phyloP scores from a whole-genome alignment of 2,797 vertebrate genomes.

The Varecia variegata region DNA sequence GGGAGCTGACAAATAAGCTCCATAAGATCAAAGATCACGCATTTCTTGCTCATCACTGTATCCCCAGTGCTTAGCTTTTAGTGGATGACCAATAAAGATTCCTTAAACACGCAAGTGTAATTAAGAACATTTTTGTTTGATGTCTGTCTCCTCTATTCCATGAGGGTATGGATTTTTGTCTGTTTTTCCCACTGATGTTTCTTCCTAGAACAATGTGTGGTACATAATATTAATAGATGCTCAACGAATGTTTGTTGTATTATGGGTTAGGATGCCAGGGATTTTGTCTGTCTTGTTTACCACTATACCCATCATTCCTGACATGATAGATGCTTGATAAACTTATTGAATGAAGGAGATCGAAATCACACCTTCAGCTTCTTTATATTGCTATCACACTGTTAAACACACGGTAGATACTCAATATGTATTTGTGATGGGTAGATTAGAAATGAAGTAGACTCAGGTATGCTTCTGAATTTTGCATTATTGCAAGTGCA shows the following conservation, averaged over 20 bases:
- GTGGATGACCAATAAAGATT: not conserved
- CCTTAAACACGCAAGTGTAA: not conserved
- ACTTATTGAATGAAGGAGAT: not conserved
- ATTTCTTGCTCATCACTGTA: not conserved
- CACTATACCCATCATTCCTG: not conserved
- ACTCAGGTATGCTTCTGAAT: not conserved
- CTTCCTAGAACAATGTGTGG: not conserved
- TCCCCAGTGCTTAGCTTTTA: not conserved
- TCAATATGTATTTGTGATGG: constrained; percentile 14
- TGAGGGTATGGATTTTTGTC: not conserved
- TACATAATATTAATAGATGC: not conserved
- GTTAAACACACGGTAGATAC: not conserved
- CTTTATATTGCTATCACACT: not conserved
- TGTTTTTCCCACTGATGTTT: not conserved
- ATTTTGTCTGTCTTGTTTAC: constrained; percentile 1
- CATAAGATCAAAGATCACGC: constrained; percentile 4
- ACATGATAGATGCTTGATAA: not conserved
- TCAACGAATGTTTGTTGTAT: constrained; percentile 32
- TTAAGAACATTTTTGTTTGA: constrained; percentile 1
- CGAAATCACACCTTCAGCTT: not conserved
- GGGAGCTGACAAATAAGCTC: not conserved
- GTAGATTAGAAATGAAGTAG: not conserved
- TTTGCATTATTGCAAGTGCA: not conserved
- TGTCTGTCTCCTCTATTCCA: not conserved
- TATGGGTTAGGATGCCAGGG: not conserved